Conservation (phyloP, 2,113 vertebrate species). For the Amazona vittata region DNA sequence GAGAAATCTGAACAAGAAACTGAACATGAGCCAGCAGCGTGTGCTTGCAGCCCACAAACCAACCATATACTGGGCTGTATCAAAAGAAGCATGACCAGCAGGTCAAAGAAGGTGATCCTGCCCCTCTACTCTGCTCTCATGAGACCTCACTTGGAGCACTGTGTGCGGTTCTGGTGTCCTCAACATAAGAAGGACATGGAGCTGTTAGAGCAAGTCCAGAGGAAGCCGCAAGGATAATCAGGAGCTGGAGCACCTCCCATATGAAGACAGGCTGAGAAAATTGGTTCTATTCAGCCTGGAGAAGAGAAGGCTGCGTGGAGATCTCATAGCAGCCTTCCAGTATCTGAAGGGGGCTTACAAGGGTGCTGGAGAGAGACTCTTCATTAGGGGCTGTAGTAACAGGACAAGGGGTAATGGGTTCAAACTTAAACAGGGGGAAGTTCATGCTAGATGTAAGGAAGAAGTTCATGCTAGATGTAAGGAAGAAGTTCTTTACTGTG, state of each 20-base stretch:
- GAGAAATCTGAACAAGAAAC: background rate
- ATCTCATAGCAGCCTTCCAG: background rate
- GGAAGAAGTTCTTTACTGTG: background rate
- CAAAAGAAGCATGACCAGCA: background rate
- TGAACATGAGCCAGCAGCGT: background rate
- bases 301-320: background rate
- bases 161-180: background rate
- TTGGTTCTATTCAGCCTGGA: background rate
- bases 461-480: background rate
- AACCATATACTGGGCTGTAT: background rate
- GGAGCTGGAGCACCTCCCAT: background rate
- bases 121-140: background rate
- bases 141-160: background rate
- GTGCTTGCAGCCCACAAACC: background rate
- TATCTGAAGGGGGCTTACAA: background rate
- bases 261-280: background rate
- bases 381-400: background rate
- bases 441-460: background rate
- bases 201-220: background rate
- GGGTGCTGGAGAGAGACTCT: background rate
- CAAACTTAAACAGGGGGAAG: background rate
- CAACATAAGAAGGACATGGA: background rate
- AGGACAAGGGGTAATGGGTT: background rate
- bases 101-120: background rate
- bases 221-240: background rate